Conservation (phyloP, 2,888 invertebrate genomes). For the Nephrotoma flavescens region DNA sequence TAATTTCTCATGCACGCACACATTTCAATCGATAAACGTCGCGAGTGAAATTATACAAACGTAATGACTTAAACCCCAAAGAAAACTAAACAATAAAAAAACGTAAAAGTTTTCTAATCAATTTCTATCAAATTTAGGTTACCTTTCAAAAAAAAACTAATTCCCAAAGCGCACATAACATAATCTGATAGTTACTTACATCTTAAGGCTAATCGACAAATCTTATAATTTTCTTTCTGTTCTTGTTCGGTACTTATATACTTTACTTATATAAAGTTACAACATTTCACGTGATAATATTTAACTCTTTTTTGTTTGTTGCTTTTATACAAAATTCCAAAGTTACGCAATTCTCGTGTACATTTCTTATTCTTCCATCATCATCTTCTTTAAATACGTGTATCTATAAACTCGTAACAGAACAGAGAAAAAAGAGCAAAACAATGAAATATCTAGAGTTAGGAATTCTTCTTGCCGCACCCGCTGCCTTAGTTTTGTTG, state of each 20-base stretch:
- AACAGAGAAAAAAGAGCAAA: not conserved
- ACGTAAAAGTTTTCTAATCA: not conserved
- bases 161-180: not conserved
- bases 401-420: not conserved
- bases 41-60: not conserved
- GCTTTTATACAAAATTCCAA: not conserved
- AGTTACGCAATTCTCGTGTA: not conserved
- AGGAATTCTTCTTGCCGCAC: not conserved
- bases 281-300: not conserved
- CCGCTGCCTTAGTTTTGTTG: not conserved
- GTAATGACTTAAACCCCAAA: not conserved
- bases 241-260: not conserved
- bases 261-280: not conserved
- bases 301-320: not conserved
- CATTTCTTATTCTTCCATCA: not conserved
- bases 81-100: not conserved
- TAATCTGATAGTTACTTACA: not conserved
- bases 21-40: not conserved
- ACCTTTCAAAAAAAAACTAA: not conserved
- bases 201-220: not conserved
- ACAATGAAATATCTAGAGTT: not conserved
- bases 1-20: not conserved
- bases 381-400: not conserved
- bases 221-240: not conserved
- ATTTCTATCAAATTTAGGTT: not conserved